phyloP scores from a whole-genome alignment of 2,113 vertebrate species.

The Herpailurus yagouaroundi region DNA sequence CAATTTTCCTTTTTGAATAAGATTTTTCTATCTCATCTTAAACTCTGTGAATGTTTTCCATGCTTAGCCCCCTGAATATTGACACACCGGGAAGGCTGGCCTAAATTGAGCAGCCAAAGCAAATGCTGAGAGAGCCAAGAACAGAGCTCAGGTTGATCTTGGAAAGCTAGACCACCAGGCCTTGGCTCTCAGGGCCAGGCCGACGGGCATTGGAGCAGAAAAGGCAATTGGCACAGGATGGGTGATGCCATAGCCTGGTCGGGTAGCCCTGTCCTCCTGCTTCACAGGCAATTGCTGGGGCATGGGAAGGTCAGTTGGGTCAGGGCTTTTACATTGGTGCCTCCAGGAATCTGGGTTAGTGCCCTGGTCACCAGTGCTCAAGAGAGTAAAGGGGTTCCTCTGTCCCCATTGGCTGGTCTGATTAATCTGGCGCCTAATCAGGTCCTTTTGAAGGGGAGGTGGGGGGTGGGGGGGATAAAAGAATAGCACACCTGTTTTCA shows the following conservation, averaged over 20 bases:
- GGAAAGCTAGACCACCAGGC: constrained; percentile 34
- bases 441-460: constrained; percentile 31
- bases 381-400: neutral
- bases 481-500: constrained; percentile 79
- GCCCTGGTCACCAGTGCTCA: neutral
- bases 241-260: neutral
- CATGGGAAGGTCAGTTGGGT: neutral
- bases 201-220: neutral
- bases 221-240: neutral
- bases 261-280: neutral
- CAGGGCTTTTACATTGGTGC: neutral
- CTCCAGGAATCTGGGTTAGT: neutral
- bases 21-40: constrained; percentile 62
- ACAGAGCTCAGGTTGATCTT: constrained; percentile 59
- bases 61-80: constrained; percentile 34
- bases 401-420: neutral
- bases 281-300: neutral
- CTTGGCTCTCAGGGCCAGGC: neutral
- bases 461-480: neutral
- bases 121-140: constrained; percentile 70
- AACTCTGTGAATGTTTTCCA: constrained; percentile 48
- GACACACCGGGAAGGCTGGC: constrained; percentile 45
- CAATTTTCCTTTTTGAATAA: constrained; percentile 46
- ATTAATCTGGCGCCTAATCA: constrained; percentile 65
- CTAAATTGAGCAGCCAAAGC: constrained; percentile 56